A percentile compares a stretch with the other conserved stretches of the same genome.
Evolutionary conservation across 1,140 invertebrate species (phyloP).

Genomic region (Eupeodes corollae): DNA sequence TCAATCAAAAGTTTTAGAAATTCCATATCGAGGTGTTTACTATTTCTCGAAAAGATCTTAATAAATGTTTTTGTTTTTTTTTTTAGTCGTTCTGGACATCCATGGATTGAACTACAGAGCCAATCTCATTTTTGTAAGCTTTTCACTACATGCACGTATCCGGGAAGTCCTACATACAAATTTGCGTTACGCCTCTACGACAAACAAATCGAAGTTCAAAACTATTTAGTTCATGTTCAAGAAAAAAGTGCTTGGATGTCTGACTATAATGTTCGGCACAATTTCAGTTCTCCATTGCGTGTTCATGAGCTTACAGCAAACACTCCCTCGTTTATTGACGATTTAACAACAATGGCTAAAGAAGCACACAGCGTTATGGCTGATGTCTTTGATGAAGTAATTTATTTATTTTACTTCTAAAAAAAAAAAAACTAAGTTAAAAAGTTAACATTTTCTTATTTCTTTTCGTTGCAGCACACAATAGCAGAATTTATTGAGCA

Average conservation of each 20-base stretch:
- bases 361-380: slow-evolving; percentile 51
- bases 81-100: slow-evolving; percentile 22
- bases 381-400: slow-evolving; percentile 53
- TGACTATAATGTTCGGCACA: slow-evolving; percentile 65
- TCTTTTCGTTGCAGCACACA: slow-evolving; percentile 35
- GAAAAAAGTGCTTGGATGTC: slow-evolving; percentile 57
- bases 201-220: slow-evolving; percentile 40
- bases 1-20: no score
- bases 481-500: slow-evolving; percentile 64
- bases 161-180: slow-evolving; percentile 48
- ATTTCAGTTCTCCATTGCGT: slow-evolving; percentile 60
- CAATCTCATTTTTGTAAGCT: slow-evolving; percentile 28
- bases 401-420: neutral
- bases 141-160: slow-evolving; percentile 36
- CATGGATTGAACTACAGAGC: slow-evolving; percentile 29
- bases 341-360: slow-evolving; percentile 47
- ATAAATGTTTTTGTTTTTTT: no score
- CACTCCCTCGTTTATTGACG: slow-evolving; percentile 50
- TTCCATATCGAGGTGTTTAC: no score
- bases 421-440: neutral
- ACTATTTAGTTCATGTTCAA: slow-evolving; percentile 35
- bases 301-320: slow-evolving; percentile 57
- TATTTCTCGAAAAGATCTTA: no score
- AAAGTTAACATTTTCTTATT: neutral
- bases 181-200: slow-evolving; percentile 44